Base-by-base conservation (phyloP, 2,888 invertebrate species). In the Imbricaverruca yamaguchii region DNA sequence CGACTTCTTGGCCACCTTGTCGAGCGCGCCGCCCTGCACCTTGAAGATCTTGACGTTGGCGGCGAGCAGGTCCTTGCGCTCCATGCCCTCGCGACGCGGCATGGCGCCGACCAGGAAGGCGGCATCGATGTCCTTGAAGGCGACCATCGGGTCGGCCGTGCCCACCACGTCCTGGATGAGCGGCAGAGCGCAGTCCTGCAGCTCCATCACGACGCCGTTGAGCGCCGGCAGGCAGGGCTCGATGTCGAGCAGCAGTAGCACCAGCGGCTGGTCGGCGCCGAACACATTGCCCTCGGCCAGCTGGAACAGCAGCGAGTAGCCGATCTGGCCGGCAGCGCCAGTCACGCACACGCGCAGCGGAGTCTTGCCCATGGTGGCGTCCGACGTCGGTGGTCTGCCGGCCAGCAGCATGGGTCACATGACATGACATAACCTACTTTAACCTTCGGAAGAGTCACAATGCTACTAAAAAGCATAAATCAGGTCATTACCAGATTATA, bases 31-130 rank as follows among this genome's bases (percentile, higher is more conserved):
- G 21, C 99, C 98, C 89, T 87, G 98, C 81, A 92, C 94, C 89
- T 98, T 97, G 89, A 99, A 99, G 86, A 99, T 99, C 87, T 94
- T 96, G 10, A 98, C 98, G 88, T 99, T 99, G 63, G 98, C 98
- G 23, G 96, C 93, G 8, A 99, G 90, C 67, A 99, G 91, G 87
- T 99, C 99, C 88, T 98, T 99, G 82, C 99, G 92, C 88, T 99
- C 98, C 99, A 99, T 99, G 81, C 98, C 98, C 87, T 95, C 92
- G 86, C 93, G 94, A 81, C 99, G 92, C 0, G 99, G 99, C 98
- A 98, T 98, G 59, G 98, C 93, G 61, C 99, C 99, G 78, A 99
- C 97, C 83, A 99, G 89, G 87, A 99, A 97, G 67, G 97, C 98
- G 81, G 96, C 96, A 84, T 96, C 94, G 80, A 97, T 94, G 89